Conservation (phyloP, 2,888 invertebrate genomes). For the Ligdia adustata region DNA sequence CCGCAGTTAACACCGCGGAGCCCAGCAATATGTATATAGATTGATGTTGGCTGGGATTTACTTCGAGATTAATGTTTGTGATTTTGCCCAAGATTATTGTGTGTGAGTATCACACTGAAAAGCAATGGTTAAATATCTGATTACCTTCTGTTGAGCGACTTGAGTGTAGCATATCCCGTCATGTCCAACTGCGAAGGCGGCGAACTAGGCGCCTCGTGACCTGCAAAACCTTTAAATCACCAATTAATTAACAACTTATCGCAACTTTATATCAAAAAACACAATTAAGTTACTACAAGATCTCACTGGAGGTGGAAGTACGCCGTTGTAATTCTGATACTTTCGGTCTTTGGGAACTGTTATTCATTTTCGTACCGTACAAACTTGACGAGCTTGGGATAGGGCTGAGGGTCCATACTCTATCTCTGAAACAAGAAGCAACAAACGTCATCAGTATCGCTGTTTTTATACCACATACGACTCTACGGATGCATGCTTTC, state of each 20-base stretch:
- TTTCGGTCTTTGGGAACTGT: constrained; percentile 66
- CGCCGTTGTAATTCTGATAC: constrained; percentile 79
- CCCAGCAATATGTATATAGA: too few species aligned
- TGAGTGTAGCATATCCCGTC: constrained; percentile 89
- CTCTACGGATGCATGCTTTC: too few species aligned
- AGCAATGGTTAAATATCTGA: constrained; percentile 15
- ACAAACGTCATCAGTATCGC: not conserved
- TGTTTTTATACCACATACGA: too few species aligned
- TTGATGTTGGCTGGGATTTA: too few species aligned
- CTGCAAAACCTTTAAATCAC: constrained; percentile 68
- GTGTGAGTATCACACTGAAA: not conserved
- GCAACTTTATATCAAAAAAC: not conserved
- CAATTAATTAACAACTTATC: constrained; percentile 13
- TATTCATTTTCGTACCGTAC: constrained; percentile 77
- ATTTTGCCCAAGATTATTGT: too few species aligned
- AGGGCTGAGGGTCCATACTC: constrained; percentile 92
- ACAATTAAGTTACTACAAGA: constrained; percentile 24
- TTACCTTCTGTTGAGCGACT: constrained; percentile 86
- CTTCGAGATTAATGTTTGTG: too few species aligned
- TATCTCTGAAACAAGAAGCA: constrained; percentile 79
- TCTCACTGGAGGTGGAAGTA: constrained; percentile 83
- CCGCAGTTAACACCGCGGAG: too few species aligned
- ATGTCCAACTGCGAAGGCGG: constrained; percentile 89
- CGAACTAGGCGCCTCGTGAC: constrained; percentile 80
- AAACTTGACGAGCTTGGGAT: constrained; percentile 93